These are phyloP conservation scores for Malurus splendens DNA, from an alignment of 2,797 vertebrate species.

Conservation along the genomic window DNA sequence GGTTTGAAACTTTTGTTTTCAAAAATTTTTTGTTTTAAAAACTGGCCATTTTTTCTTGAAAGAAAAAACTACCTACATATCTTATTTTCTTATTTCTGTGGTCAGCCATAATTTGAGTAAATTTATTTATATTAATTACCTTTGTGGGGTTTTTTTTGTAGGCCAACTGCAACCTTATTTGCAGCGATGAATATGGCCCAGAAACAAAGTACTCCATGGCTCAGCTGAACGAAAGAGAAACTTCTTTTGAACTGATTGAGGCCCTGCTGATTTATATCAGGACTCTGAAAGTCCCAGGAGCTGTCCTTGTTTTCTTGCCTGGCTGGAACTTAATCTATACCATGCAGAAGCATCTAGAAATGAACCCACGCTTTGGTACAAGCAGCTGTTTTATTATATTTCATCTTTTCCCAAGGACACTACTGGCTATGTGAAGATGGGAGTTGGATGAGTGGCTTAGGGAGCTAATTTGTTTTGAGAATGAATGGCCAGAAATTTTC, in stretches of 20 bases:
- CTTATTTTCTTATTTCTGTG: background rate
- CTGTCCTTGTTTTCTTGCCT: constrained; percentile 90
- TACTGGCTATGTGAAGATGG: background rate
- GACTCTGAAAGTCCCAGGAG: constrained; percentile 85
- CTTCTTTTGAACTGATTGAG: constrained; percentile 92
- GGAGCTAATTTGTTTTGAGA: background rate
- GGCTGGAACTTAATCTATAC: constrained; percentile 97
- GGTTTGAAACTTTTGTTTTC: background rate
- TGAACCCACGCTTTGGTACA: constrained; percentile 88
- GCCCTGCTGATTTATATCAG: constrained; percentile 89
- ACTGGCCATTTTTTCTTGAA: background rate
- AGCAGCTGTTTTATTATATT: background rate
- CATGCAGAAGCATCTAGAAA: constrained; percentile 94
- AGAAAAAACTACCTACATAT: background rate
- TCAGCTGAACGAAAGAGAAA: constrained; percentile 90
- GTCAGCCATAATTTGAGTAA: background rate
- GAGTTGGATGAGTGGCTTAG: background rate
- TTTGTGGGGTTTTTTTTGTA: constrained; percentile 27
- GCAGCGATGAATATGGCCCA: constrained; percentile 80
- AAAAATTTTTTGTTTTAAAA: background rate
- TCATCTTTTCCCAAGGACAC: background rate
- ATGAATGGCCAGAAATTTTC: background rate
- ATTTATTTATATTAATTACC: background rate
- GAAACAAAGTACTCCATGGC: constrained; percentile 88
- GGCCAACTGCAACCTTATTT: constrained; percentile 90